Evolutionary conservation across 1,140 invertebrate genomes (phyloP).

Genomic region (Scaptodrosophila lebanonensis): DNA sequence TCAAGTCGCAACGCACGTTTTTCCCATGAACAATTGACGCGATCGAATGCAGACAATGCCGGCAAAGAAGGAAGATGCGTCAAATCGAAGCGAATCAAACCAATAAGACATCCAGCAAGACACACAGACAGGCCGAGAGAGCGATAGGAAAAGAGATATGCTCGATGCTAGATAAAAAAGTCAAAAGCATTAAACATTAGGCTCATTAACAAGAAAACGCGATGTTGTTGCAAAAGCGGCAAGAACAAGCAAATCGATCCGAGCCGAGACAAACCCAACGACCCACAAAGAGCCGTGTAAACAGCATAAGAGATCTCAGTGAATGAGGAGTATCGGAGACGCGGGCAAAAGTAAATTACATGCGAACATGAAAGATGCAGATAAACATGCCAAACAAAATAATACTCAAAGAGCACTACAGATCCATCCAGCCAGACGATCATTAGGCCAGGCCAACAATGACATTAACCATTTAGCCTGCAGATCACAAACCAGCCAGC

Average conservation of each 20-base stretch:
- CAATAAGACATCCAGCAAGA: conserved; percentile 46
- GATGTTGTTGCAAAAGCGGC: not conserved
- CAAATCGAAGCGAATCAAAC: conserved; percentile 37
- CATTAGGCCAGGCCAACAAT: conserved; percentile 40
- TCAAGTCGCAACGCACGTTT: conserved; percentile 38
- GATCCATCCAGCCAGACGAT: conserved; percentile 16
- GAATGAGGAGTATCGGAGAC: too few relatives aligned
- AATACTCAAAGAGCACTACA: conserved; percentile 49
- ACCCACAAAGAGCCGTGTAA: not conserved
- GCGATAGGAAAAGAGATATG: conserved; percentile 61
- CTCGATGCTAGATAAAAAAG: conserved; percentile 62
- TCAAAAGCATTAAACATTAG: conserved; percentile 15
- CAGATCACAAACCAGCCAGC: too few relatives aligned
- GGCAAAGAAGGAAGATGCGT: conserved; percentile 35
- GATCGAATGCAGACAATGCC: conserved; percentile 20
- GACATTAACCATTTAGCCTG: conserved; percentile 53
- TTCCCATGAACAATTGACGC: conserved; percentile 65
- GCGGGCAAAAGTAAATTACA: conserved; percentile 67
- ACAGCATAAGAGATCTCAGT: not conserved
- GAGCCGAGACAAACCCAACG: not conserved
- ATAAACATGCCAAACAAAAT: conserved; percentile 72
- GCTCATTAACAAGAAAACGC: conserved; percentile 1
- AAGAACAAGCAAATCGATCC: not conserved
- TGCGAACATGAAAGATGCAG: conserved; percentile 72
- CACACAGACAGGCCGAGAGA: conserved; percentile 3